phyloP scores from a whole-genome alignment of 2,113 vertebrate species.

The Pedionomus torquatus region DNA sequence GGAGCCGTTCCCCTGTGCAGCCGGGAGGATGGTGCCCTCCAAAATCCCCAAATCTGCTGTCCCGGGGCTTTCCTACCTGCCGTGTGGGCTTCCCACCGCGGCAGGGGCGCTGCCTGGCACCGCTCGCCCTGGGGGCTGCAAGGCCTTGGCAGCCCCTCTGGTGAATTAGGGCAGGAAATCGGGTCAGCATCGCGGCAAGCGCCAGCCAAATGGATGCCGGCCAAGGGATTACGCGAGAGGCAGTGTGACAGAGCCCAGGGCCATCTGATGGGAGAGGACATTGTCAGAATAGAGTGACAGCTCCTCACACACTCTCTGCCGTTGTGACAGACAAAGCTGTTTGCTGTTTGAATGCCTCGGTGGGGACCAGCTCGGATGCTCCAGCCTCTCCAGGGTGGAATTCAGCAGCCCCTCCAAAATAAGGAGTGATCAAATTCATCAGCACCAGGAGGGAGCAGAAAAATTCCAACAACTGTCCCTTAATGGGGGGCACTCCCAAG shows the following conservation, averaged over 20 bases:
- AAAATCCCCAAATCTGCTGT: background rate
- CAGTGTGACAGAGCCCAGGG: conserved; percentile 37
- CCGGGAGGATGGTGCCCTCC: background rate
- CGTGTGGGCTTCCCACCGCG: fast-evolving
- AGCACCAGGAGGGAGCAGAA: background rate
- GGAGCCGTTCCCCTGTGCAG: fast-evolving
- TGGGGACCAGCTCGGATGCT: background rate
- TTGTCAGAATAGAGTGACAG: background rate
- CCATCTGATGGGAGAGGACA: conserved; percentile 41
- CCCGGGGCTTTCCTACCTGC: background rate
- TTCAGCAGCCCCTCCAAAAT: background rate
- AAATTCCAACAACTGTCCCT: background rate
- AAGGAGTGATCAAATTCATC: background rate
- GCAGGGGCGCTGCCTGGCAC: background rate
- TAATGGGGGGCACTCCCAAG: background rate
- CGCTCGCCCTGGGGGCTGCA: background rate
- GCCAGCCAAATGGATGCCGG: background rate
- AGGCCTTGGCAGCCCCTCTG: background rate
- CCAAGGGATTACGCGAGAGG: conserved; percentile 37
- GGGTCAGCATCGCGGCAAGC: background rate
- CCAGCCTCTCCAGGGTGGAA: background rate
- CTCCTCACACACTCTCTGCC: background rate
- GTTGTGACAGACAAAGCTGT: conserved; percentile 14
- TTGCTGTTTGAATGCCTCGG: background rate
- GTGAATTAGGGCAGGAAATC: conserved; percentile 44